Base-by-base conservation (phyloP, 1,140 invertebrate species). In the Pseudomyrmex gracilis region DNA sequence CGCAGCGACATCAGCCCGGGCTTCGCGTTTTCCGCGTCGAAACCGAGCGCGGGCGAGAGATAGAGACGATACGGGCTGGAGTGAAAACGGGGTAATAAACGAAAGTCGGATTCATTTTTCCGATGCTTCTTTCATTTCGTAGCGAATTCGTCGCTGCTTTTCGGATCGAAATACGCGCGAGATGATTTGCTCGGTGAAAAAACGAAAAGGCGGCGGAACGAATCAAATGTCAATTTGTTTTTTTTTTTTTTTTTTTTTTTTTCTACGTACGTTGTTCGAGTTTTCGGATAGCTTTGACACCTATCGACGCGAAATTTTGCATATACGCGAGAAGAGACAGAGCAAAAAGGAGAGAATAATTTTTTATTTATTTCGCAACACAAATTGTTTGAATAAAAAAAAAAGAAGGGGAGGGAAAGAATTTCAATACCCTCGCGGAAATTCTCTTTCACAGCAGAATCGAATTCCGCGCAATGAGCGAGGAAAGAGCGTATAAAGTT, bases 1-100 rank as follows among this genome's bases (percentile, higher is more conserved):
- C 71, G 88, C 74, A 74, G 82, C 89, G 87, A 90, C 90, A 91
- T 89, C 90, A 86, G 90, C 82, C 87, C 82, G 85, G 76, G 87
- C 45, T 13, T 84, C 77, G 84, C 86, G 86, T 90, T 91, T 92
- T 90, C 91, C 87, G 80, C 66, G 76, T 66, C 66, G 22, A 80
- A 80, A 80, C 71, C 74, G 22, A 58, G 49, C 67, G 64, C 58
- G 63, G 51, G 64, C 3, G 13, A 73, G 34, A 49, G 64, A 76
- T 34, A 34, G 34, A 34, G 5, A 34, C 34, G 34, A 34, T 34
- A 34, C 49, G 55, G 55, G n/a, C 63, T 8, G 22, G 34, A 20
- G 7, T 47, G 47, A 73, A 55, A 34, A 17, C 20, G 45, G 58
- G 10, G 66, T 34, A 73, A 45, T 10, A 43, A 76, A 20, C 10